Evolutionary conservation across 92 coral and sea anemone genomes (phyloP), one percentile per base, ranked within the genome.

Genomic region (Virgularia gustaviana): DNA sequence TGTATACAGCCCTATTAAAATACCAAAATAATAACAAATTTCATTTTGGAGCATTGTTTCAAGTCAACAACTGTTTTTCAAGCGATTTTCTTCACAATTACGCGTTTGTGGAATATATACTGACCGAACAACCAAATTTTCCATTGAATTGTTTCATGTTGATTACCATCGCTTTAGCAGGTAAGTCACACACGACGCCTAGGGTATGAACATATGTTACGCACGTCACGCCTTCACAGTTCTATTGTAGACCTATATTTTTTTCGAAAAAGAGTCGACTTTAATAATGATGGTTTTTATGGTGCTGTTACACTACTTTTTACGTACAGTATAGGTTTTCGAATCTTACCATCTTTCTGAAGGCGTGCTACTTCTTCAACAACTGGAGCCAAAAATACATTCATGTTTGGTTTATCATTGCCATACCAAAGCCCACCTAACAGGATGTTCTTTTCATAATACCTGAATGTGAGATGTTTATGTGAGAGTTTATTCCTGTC

Each of bases 121-220:
- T 39, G 41, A 80, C 85, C 42, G 49, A 58, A 41, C 80, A 81
- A 43, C 85, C 85, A 81, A 81, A 81, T 67, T 41, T 25, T 52
- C 85, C 85, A 81, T 74, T 72, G 38, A 16, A 79, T 32, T 59
- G 84, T 74, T 79, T 79, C 63, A 71, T 78, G 28, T 25, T 32
- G 18, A 79, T 28, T 15, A 81, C 71, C 43, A 81, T 65, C 16
- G 85, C 76, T 60, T 81, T 81, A 13, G 66, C 85, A 25, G 85
- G 85, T 31, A 74, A 79, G 63, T 74, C 85, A 54, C 56, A 49
- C 43, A 81, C 66, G 52, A 41, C 63, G 66, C 85, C 61, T 66
- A 62, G 75, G 25, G 73, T 53, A 35, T 73, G 81, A 22, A 80
- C 75, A 41, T 35, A 39, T 39, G 45, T 7, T 8, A 15, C 15